These are phyloP conservation scores for Amia ocellicauda DNA, from an alignment of 2,113 vertebrate genomes.

Conservation along the genomic window DNA sequence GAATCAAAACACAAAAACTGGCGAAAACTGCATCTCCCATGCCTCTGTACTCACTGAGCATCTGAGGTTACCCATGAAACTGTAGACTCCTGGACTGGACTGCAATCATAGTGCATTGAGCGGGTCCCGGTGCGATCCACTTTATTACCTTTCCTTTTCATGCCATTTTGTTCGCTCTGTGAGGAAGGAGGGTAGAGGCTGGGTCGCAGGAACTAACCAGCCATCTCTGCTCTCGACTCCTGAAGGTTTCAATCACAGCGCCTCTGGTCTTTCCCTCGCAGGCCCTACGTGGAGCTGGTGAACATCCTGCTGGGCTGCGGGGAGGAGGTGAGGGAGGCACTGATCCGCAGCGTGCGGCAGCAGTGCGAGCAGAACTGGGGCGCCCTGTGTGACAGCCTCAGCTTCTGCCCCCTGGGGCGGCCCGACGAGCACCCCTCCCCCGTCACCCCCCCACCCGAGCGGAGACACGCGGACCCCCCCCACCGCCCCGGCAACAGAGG, in stretches of 20 bases:
- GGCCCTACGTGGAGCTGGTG: conserved; percentile 92
- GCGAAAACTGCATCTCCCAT: too few relatives aligned
- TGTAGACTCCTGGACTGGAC: too few relatives aligned
- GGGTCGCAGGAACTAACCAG: too few relatives aligned
- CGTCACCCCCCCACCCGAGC: conserved; percentile 46
- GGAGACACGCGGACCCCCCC: conserved; percentile 38
- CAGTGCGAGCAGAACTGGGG: conserved; percentile 97
- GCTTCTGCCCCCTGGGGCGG: conserved; percentile 73
- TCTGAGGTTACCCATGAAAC: too few relatives aligned
- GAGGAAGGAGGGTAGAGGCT: conserved; percentile 21
- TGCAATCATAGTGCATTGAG: too few relatives aligned
- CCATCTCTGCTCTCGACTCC: too few relatives aligned
- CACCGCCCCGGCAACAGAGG: conserved; percentile 53
- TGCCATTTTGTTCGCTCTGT: too few relatives aligned
- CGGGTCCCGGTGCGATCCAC: too few relatives aligned
- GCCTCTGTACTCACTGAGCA: too few relatives aligned
- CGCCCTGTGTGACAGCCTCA: conserved; percentile 87
- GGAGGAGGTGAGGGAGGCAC: conserved; percentile 89
- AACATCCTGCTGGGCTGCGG: conserved; percentile 90
- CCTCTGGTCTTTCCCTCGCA: conserved; percentile 39
- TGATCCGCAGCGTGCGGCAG: conserved; percentile 82
- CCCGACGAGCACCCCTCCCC: conserved; percentile 52
- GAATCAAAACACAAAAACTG: too few relatives aligned
- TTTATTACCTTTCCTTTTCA: too few relatives aligned
- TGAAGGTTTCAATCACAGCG: too few relatives aligned